Conservation (phyloP, 2,797 vertebrate genomes). For the Craterocephalus amniculus region DNA sequence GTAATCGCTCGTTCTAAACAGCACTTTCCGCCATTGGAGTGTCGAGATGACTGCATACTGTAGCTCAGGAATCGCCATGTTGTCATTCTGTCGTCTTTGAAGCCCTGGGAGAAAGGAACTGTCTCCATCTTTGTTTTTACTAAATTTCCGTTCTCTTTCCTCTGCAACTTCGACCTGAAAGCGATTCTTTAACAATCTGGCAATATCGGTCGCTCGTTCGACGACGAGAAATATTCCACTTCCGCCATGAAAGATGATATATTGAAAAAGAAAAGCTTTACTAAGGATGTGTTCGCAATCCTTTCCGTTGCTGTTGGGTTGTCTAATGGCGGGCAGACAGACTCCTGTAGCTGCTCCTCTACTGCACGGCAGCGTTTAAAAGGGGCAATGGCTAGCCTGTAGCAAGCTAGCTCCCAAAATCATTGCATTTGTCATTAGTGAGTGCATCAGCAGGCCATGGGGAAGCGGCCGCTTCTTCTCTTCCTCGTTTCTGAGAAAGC, state of each 20-base stretch:
- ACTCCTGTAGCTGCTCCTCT: constrained; percentile 72
- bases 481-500: constrained; percentile 39
- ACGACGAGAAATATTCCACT: constrained; percentile 71
- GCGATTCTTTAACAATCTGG: constrained; percentile 61
- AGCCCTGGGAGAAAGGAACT: constrained; percentile 82
- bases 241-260: constrained; percentile 62
- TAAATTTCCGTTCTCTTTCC: constrained; percentile 83
- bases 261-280: constrained; percentile 46
- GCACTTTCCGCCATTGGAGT: constrained; percentile 52
- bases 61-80: constrained; percentile 85
- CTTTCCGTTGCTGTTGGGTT: constrained; percentile 74
- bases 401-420: constrained; percentile 76
- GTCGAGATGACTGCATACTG: constrained; percentile 78
- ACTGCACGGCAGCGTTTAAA: constrained; percentile 79
- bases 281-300: constrained; percentile 74
- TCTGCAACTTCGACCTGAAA: constrained; percentile 75
- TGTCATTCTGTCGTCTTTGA: constrained; percentile 87
- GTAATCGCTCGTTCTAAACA: constrained; percentile 35
- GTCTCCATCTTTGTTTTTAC: constrained; percentile 88
- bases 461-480: constrained; percentile 42
- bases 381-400: constrained; percentile 81
- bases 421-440: constrained; percentile 82
- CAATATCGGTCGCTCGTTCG: constrained; percentile 61
- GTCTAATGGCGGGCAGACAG: constrained; percentile 81
- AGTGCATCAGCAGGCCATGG: constrained; percentile 65